Evolutionary conservation across 2,113 vertebrate species (phyloP).

Genomic region (Paratilapia polleni): DNA sequence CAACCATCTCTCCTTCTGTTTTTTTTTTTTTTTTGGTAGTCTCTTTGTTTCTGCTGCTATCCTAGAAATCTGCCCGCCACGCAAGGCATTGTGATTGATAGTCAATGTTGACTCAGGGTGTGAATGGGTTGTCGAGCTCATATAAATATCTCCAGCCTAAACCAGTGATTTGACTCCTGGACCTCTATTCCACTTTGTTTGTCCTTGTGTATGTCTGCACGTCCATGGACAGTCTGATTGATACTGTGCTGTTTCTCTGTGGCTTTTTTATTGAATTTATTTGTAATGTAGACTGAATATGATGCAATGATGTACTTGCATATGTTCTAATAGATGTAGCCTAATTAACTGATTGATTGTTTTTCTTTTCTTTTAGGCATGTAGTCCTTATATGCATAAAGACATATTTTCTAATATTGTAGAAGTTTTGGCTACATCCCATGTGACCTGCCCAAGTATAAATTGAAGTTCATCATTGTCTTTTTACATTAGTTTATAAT

Average conservation of each 20-base stretch:
- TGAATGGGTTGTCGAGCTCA: not conserved
- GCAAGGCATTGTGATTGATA: slow-evolving; percentile 59
- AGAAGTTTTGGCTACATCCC: not conserved
- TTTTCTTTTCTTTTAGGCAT: not conserved
- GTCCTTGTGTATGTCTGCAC: not conserved
- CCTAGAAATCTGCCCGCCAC: slow-evolving; percentile 20
- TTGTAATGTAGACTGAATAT: not conserved
- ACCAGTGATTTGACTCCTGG: not conserved
- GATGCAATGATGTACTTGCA: rapidly evolving
- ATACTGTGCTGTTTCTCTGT: not conserved
- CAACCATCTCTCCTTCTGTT: not conserved
- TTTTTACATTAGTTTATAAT: not conserved
- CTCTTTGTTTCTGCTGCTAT: not conserved
- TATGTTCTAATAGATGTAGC: not conserved
- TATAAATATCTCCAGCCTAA: slow-evolving; percentile 18
- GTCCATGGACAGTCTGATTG: not conserved
- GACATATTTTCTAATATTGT: not conserved
- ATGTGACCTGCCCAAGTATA: not conserved
- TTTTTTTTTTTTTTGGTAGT: not conserved
- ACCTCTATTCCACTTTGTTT: not conserved
- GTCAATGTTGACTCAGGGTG: slow-evolving; percentile 3
- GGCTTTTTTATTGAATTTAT: not conserved
- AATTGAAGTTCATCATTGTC: not conserved
- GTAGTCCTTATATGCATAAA: not conserved
- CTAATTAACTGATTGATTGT: too few relatives aligned